Conservation (phyloP, 2,888 invertebrate genomes). For the Resseliella maxima region DNA sequence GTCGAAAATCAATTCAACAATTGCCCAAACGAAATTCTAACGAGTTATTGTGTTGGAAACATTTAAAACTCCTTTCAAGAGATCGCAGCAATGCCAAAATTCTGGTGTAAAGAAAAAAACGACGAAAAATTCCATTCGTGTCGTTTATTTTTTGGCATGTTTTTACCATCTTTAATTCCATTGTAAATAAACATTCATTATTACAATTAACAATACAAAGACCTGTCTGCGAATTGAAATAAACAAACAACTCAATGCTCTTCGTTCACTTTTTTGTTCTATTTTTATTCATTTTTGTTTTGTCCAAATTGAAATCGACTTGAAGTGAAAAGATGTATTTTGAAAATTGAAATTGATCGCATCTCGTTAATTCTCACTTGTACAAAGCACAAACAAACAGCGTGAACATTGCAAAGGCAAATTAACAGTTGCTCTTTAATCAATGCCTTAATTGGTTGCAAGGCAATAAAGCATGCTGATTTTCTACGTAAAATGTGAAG, state of each 20-base stretch:
- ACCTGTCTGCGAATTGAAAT: neutral
- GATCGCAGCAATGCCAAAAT: neutral
- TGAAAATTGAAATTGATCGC: neutral
- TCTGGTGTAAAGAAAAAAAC: neutral
- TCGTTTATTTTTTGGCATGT: conserved; percentile 7
- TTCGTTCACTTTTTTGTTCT: neutral
- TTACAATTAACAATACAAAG: conserved; percentile 28
- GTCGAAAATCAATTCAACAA: conserved; percentile 44
- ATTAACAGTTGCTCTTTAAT: neutral
- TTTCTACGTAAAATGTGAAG: neutral
- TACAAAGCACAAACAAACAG: neutral
- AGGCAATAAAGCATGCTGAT: neutral
- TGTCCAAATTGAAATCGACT: neutral
- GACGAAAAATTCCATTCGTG: neutral
- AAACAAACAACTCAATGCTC: conserved; percentile 7
- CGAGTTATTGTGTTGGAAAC: neutral
- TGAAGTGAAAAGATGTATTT: neutral
- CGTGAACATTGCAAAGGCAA: neutral
- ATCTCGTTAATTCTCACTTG: neutral
- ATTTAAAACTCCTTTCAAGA: neutral
- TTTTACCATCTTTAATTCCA: neutral
- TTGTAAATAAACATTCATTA: conserved; percentile 32
- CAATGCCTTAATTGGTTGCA: neutral
- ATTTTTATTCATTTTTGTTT: neutral
- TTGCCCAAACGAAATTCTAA: neutral